Conservation (phyloP, 1,140 invertebrate genomes). For the Melitaea cinxia region DNA sequence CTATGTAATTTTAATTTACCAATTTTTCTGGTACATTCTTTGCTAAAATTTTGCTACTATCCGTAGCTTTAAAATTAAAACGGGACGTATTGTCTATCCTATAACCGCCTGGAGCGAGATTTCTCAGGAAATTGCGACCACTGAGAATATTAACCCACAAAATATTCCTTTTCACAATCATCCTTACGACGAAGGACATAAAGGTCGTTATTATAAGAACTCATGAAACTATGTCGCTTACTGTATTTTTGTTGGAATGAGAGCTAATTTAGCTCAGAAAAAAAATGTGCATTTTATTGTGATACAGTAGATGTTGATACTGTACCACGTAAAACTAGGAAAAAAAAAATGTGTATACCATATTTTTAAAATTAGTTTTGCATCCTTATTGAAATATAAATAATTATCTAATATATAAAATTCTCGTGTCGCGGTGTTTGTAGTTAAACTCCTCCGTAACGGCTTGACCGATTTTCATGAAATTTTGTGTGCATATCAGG, state of each 20-base stretch:
- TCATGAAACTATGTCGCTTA: not conserved
- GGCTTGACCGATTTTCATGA: too few relatives aligned
- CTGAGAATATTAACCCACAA: not conserved
- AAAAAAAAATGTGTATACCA: too few relatives aligned
- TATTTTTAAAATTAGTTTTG: too few relatives aligned
- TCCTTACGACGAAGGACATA: not conserved
- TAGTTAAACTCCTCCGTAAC: too few relatives aligned
- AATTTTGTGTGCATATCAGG: too few relatives aligned
- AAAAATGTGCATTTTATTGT: not conserved
- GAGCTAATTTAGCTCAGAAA: not conserved
- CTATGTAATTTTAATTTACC: not conserved
- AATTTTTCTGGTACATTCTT: not conserved
- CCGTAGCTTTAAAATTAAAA: conserved; percentile 10
- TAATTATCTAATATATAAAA: too few relatives aligned
- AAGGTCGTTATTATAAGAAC: not conserved
- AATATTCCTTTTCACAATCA: not conserved
- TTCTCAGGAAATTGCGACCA: conserved; percentile 11
- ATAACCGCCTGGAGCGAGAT: conserved; percentile 3
- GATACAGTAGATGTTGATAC: not conserved
- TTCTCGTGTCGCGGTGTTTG: too few relatives aligned
- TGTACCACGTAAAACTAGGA: too few relatives aligned
- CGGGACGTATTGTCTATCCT: conserved; percentile 5
- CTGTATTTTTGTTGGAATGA: conserved; percentile 1
- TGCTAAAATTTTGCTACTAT: conserved; percentile 4
- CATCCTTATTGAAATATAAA: too few relatives aligned